Evolutionary conservation across 2,113 vertebrate genomes (phyloP).

Genomic region (Macrotus californicus): DNA sequence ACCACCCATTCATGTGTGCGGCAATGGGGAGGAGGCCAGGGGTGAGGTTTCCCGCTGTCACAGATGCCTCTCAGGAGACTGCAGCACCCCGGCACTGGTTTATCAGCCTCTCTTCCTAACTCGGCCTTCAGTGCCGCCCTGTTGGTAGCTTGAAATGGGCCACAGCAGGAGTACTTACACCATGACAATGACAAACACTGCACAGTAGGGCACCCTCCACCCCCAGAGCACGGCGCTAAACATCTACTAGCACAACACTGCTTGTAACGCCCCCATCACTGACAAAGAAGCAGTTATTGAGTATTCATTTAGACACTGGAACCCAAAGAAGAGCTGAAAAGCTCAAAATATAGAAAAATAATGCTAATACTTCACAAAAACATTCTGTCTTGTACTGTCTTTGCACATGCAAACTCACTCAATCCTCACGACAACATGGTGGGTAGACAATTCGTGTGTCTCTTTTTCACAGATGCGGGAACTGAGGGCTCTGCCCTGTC

Average conservation of each 20-base stretch:
- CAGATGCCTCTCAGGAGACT: rapidly evolving
- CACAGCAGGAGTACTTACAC: background rate
- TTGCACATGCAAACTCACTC: background rate
- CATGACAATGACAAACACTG: background rate
- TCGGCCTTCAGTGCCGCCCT: background rate
- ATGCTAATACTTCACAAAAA: background rate
- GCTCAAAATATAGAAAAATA: background rate
- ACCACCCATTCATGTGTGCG: background rate
- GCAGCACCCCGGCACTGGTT: background rate
- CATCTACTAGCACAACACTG: background rate
- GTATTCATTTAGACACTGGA: background rate
- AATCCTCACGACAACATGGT: background rate
- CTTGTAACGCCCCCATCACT: background rate
- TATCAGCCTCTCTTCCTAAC: background rate
- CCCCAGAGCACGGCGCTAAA: background rate
- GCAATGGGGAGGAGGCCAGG: background rate
- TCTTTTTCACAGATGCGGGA: background rate
- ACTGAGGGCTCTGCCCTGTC: background rate
- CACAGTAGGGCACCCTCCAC: background rate
- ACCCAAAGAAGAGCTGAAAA: background rate
- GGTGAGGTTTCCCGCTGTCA: background rate
- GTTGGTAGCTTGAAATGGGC: background rate
- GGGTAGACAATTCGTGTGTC: background rate
- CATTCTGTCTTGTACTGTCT: background rate
- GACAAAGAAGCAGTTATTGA: background rate